phyloP scores from a whole-genome alignment of 2,888 invertebrate genomes.

The Zygothrica quintamaculata region DNA sequence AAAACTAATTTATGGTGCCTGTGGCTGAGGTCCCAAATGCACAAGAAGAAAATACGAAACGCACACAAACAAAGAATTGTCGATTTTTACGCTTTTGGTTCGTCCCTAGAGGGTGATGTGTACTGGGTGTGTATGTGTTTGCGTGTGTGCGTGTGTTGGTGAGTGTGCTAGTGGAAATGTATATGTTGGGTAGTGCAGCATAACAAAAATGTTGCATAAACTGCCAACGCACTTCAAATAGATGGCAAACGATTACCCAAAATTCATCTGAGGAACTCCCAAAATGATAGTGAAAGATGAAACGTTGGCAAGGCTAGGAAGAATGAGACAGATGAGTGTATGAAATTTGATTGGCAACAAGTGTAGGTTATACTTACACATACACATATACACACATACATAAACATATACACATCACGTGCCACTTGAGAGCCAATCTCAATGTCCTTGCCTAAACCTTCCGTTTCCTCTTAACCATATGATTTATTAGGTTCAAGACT shows the following conservation, averaged over 20 bases:
- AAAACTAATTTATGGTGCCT: constrained; percentile 48
- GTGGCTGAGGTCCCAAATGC: constrained; percentile 8
- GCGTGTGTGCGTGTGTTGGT: no score
- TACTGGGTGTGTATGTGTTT: neutral
- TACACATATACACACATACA: neutral
- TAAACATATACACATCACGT: constrained; percentile 1
- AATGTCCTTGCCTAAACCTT: constrained; percentile 26
- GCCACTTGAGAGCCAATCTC: constrained; percentile 30
- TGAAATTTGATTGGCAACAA: constrained; percentile 48
- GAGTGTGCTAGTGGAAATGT: constrained; percentile 2
- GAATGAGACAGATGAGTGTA: constrained; percentile 6
- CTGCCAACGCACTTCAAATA: constrained; percentile 38
- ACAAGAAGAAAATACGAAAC: constrained; percentile 1
- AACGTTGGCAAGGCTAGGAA: neutral
- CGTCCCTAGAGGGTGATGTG: neutral
- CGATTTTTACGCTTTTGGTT: neutral
- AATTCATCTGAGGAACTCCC: constrained; percentile 16
- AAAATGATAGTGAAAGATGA: neutral
- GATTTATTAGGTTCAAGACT: constrained; percentile 62
- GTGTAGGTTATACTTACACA: constrained; percentile 32
- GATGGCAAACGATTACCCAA: constrained; percentile 52
- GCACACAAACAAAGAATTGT: constrained; percentile 10
- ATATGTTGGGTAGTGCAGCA: constrained; percentile 1
- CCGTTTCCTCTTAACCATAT: constrained; percentile 23
- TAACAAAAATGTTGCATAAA: constrained; percentile 20